These are phyloP conservation scores for Gallinago nigripennis DNA, from an alignment of 2,797 vertebrate genomes.

Conservation along the genomic window DNA sequence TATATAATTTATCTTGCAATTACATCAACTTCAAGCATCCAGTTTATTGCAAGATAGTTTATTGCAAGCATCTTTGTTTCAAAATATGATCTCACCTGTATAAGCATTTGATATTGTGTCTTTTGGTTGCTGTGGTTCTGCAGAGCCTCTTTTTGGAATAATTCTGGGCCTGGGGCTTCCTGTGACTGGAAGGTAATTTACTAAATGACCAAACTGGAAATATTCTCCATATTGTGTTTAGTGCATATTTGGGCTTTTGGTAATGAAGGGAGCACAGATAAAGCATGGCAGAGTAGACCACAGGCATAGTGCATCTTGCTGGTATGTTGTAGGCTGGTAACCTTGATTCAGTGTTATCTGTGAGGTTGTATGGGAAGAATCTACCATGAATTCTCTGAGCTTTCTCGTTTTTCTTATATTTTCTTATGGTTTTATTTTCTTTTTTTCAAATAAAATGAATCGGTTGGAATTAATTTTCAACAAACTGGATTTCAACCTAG, in stretches of 20 bases:
- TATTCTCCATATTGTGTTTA: rapidly evolving
- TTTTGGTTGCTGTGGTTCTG: not conserved
- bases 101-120: not conserved
- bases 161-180: not conserved
- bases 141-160: not conserved
- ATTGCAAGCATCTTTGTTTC: not conserved
- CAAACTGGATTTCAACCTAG: not conserved
- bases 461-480: not conserved
- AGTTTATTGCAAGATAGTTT: not conserved
- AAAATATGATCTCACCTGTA: not conserved
- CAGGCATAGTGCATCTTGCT: not conserved
- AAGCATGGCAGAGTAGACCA: not conserved
- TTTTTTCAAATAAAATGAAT: not conserved
- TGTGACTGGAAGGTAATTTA: not conserved
- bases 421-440: too few relatives aligned
- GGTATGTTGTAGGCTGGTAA: not conserved
- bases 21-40: not conserved
- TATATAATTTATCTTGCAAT: not conserved
- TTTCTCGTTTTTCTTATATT: not conserved
- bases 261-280: not conserved
- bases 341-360: rapidly evolving
- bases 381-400: not conserved
- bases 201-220: not conserved
- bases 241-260: not conserved
- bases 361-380: rapidly evolving